phyloP scores from a whole-genome alignment of 2,888 invertebrate genomes.

The Idaea biselata region DNA sequence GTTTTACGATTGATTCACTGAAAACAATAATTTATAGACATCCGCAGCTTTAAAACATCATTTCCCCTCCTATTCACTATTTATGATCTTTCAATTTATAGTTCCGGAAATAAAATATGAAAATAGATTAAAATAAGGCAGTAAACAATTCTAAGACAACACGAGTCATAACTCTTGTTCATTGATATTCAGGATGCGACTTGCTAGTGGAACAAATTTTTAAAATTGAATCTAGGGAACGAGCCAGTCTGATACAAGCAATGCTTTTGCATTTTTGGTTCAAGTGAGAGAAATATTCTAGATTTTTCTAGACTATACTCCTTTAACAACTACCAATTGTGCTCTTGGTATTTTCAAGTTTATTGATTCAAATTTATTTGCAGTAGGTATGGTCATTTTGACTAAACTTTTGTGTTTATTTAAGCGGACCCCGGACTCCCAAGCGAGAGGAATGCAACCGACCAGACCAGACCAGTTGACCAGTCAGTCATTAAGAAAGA shows the following conservation, averaged over 20 bases:
- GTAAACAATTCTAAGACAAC: constrained; percentile 49
- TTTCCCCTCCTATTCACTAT: not conserved
- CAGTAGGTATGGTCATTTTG: too few species aligned
- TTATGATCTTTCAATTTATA: constrained; percentile 3
- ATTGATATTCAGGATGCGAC: constrained; percentile 66
- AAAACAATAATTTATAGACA: not conserved
- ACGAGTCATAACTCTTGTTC: constrained; percentile 57
- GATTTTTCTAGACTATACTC: constrained; percentile 10
- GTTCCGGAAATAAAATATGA: constrained; percentile 9
- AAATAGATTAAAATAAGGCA: constrained; percentile 37
- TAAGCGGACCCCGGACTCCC: too few species aligned
- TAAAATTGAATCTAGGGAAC: constrained; percentile 72
- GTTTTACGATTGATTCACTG: not conserved
- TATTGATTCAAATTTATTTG: too few species aligned
- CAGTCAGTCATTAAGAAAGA: too few species aligned
- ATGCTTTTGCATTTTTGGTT: constrained; percentile 37
- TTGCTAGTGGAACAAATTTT: constrained; percentile 66
- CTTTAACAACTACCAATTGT: not conserved
- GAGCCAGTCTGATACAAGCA: constrained; percentile 53
- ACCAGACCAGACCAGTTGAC: too few species aligned
- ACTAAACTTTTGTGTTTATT: too few species aligned
- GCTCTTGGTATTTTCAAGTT: not conserved
- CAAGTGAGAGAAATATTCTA: constrained; percentile 15
- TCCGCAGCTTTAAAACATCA: not conserved
- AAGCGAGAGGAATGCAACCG: too few species aligned